Evolutionary conservation across 2,113 vertebrate species (phyloP).

Genomic region (Brachyistius frenatus): DNA sequence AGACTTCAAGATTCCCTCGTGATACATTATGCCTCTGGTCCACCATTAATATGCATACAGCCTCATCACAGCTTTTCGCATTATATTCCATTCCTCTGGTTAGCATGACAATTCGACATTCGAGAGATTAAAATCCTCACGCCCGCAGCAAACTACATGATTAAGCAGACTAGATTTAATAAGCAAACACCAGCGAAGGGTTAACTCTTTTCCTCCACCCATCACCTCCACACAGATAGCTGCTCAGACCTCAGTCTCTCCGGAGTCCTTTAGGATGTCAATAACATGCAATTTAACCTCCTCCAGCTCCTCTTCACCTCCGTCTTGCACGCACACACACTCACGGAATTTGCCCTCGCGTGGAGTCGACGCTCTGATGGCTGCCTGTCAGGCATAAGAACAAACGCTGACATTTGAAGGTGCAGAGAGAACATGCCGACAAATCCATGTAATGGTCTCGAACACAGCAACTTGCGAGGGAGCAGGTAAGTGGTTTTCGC

Average conservation of each 20-base stretch:
- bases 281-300: constrained; percentile 46
- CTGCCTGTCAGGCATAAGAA: constrained; percentile 75
- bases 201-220: constrained; percentile 45
- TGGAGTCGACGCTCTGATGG: constrained; percentile 55
- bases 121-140: constrained; percentile 54
- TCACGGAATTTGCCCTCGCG: constrained; percentile 29
- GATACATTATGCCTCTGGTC: constrained; percentile 38
- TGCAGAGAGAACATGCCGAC: constrained; percentile 57
- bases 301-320: constrained; percentile 14
- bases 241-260: constrained; percentile 17
- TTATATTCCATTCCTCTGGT: constrained; percentile 48
- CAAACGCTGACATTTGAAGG: constrained; percentile 72
- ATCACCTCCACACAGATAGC: constrained; percentile 30
- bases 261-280: constrained; percentile 35
- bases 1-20: not conserved
- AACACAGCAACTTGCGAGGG: constrained; percentile 45
- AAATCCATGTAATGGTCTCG: constrained; percentile 70
- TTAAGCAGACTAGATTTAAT: constrained; percentile 62
- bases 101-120: constrained; percentile 53
- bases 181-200: constrained; percentile 57
- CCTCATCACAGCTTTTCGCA: constrained; percentile 28
- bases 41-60: constrained; percentile 66
- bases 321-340: constrained; percentile 1
- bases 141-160: constrained; percentile 66
- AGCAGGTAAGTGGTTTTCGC: constrained; percentile 59